Evolutionary conservation across 2,113 vertebrate genomes (phyloP).

Genomic region (Macrotus californicus): DNA sequence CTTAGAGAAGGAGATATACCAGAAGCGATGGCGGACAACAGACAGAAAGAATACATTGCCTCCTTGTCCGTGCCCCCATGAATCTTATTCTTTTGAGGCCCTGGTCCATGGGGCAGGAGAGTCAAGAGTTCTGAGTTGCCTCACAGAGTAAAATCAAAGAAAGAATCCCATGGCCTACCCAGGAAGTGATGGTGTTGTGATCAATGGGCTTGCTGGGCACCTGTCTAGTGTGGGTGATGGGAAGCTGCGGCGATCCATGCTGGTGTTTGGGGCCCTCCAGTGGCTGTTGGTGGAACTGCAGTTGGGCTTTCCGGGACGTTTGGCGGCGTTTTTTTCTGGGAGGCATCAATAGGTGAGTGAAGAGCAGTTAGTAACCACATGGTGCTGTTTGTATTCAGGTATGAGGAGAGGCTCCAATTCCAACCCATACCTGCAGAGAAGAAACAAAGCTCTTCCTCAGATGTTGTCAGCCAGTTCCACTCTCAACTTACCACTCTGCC

Average conservation of each 20-base stretch:
- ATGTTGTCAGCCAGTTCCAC: not conserved
- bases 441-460: constrained; percentile 36
- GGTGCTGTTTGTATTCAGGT: constrained; percentile 43
- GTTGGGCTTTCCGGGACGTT: constrained; percentile 76
- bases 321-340: constrained; percentile 78
- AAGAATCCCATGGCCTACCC: constrained; percentile 72
- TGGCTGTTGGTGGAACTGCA: constrained; percentile 87
- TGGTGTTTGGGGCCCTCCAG: constrained; percentile 77
- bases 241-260: constrained; percentile 68
- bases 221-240: constrained; percentile 77
- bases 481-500: not conserved
- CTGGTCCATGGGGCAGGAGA: not conserved
- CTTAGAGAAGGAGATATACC: not conserved
- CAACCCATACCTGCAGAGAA: constrained; percentile 55
- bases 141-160: not conserved
- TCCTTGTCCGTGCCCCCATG: not conserved
- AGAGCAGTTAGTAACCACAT: constrained; percentile 72
- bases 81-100: not conserved
- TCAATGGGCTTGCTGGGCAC: constrained; percentile 79
- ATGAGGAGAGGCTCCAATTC: not conserved
- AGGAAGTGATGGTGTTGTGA: constrained; percentile 61
- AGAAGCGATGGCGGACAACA: not conserved
- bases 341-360: constrained; percentile 84
- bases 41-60: not conserved
- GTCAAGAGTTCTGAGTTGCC: not conserved